Evolutionary conservation across 1,140 invertebrate genomes (phyloP), one percentile per base, ranked within the genome.

Genomic region (Scaptomyza montana): DNA sequence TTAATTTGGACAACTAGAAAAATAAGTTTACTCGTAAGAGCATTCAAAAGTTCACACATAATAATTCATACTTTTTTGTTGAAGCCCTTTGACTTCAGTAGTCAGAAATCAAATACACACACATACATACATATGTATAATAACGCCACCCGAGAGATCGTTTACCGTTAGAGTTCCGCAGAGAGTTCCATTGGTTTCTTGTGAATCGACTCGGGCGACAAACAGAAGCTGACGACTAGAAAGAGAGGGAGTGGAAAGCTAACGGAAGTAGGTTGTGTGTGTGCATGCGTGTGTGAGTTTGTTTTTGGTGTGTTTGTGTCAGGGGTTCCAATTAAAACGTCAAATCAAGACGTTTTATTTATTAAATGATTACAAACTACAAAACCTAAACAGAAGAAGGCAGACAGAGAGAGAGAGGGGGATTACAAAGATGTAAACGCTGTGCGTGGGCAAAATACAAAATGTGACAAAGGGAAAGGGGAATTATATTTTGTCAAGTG

Each of bases 131-230:
- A 30, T 7, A 30, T 30, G 5, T 1, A 0, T 80, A 77, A 84
- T 89, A 84, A 84, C 87, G 72, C 79, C 84, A 76, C 77, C 57
- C 67, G 65, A 69, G 71, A 43, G 39, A 63, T 71, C 62, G 64
- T 67, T 67, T 78, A 70, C 73, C 57, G 60, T 59, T 63, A 87
- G 81, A 63, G 63, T 73, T 74, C 72, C 68, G 55, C 41, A 0
- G 69, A 77, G 84, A 87, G 84, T 87, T 87, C 79, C 79, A 89
- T 79, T 84, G 84, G 89, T 84, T 86, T n/a, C n/a, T 87, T 60
- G 33, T 78, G 65, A 64, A 68, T 55, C 74, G 10, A 21, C 7
- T n/a, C 28, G 36, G 59, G 43, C 53, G 33, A 63, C 57, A 55
- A 50, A 33, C 30, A 33, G 5, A 33, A 33, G 49, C 56, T 55